A percentile compares a stretch with the other conserved stretches of the same genome.
These are phyloP conservation scores for fruit fly (Drosophila melanogaster) DNA, from an alignment of 1,140 invertebrate species.

Conservation along the genomic window DNA sequence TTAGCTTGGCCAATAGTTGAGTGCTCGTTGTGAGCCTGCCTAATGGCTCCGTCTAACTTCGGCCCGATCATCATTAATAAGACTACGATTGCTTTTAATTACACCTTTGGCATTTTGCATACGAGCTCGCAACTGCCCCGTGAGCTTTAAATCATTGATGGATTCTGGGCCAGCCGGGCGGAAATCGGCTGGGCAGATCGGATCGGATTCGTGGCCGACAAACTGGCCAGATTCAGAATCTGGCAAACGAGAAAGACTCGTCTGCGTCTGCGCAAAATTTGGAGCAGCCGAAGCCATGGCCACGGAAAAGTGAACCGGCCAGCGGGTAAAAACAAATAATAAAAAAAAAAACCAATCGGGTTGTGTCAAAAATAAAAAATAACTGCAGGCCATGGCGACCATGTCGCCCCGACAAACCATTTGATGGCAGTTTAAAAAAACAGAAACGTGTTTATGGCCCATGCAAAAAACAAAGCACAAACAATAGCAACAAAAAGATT, in stretches of 20 bases:
- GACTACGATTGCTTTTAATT: slow-evolving; percentile 66
- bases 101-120: slow-evolving; percentile 79
- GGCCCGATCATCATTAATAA: slow-evolving; percentile 74
- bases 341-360: slow-evolving; percentile 54
- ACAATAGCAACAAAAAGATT: slow-evolving; percentile 39
- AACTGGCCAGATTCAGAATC: slow-evolving; percentile 38
- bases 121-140: slow-evolving; percentile 8
- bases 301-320: slow-evolving; percentile 41
- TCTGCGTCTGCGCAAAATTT: slow-evolving; percentile 63
- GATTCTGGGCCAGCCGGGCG: slow-evolving; percentile 32
- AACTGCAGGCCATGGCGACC: slow-evolving; percentile 76
- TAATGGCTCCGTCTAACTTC: slow-evolving; percentile 65
- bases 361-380: slow-evolving; percentile 55
- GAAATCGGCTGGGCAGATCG: slow-evolving; percentile 38
- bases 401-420: slow-evolving; percentile 56
- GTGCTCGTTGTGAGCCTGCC: slow-evolving; percentile 12
- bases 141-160: neutral
- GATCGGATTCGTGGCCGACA: slow-evolving; percentile 22
- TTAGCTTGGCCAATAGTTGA: slow-evolving; percentile 41
- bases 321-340: slow-evolving; percentile 6
- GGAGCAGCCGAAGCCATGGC: slow-evolving; percentile 74
- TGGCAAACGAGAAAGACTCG: slow-evolving; percentile 72
- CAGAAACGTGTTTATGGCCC: slow-evolving; percentile 77
- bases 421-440: slow-evolving; percentile 53
- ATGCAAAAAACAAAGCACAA: slow-evolving; percentile 53